Evolutionary conservation across 2,113 vertebrate species (phyloP).

Genomic region (Podilymbus podiceps): DNA sequence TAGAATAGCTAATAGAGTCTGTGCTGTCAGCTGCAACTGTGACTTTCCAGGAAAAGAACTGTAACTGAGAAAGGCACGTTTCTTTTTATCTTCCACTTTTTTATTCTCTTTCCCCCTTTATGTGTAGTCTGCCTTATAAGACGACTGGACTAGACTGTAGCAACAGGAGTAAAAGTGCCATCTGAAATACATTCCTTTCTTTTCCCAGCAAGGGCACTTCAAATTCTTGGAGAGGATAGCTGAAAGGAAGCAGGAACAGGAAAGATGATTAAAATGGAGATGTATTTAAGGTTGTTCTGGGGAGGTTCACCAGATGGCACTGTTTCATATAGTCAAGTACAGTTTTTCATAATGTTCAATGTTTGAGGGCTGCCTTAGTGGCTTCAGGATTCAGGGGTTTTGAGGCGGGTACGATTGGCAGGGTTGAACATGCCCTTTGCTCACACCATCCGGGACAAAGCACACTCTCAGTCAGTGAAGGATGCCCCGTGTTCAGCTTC

Average conservation of each 20-base stretch:
- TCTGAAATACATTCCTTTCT: not conserved
- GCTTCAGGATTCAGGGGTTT: not conserved
- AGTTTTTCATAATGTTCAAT: not conserved
- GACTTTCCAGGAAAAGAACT: not conserved
- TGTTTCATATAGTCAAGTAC: not conserved
- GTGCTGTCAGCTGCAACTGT: not conserved
- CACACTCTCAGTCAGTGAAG: accelerated
- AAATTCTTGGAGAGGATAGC: not conserved
- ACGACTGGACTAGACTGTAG: not conserved
- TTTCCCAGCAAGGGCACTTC: not conserved
- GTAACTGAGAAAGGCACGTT: not conserved
- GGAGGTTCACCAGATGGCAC: not conserved
- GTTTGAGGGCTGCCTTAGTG: not conserved
- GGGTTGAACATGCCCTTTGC: not conserved
- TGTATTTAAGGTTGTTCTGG: not conserved
- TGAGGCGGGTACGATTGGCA: not conserved
- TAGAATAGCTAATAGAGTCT: not conserved
- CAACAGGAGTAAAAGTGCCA: not conserved
- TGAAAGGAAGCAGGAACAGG: not conserved
- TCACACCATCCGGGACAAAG: not conserved
- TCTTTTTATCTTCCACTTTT: conserved; percentile 13
- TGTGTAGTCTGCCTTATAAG: not conserved
- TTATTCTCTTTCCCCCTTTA: not conserved
- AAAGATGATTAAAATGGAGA: not conserved
- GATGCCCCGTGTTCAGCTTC: not conserved